phyloP scores from a whole-genome alignment of 2,888 invertebrate species.

The Sussaba pulchella region DNA sequence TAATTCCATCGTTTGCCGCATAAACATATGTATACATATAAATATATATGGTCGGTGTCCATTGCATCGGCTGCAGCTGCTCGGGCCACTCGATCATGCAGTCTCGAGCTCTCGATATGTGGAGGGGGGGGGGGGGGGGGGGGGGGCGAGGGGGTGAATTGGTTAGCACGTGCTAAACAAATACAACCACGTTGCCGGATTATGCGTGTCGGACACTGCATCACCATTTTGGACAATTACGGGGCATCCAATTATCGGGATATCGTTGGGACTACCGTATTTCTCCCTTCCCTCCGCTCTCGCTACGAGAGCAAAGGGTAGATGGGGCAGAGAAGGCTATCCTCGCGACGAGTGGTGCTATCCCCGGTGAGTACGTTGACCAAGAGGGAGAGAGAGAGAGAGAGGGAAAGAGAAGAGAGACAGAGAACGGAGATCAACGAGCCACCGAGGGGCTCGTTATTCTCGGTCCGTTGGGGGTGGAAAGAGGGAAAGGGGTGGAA shows the following conservation, averaged over 20 bases:
- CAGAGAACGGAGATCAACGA: slow-evolving; percentile 61
- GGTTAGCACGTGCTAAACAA: slow-evolving; percentile 57
- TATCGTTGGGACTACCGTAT: slow-evolving; percentile 56
- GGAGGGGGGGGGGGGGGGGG: too few species aligned
- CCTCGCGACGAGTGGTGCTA: background rate
- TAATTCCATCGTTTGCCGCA: background rate
- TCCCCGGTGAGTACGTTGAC: too few species aligned
- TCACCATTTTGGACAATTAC: slow-evolving; percentile 77
- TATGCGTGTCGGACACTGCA: slow-evolving; percentile 58
- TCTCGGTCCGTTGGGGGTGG: slow-evolving; percentile 72
- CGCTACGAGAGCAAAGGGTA: background rate
- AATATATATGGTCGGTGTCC: too few species aligned
- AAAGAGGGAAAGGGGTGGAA: too few species aligned
- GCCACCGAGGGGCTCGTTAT: slow-evolving; percentile 73
- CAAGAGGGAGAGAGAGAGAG: background rate
- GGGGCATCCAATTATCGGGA: slow-evolving; percentile 77
- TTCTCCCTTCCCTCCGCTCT: slow-evolving; percentile 27
- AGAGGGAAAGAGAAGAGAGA: slow-evolving; percentile 9
- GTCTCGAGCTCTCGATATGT: slow-evolving; percentile 42
- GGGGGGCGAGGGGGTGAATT: too few species aligned
- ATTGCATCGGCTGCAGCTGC: background rate
- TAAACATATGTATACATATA: background rate
- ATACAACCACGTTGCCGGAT: slow-evolving; percentile 55
- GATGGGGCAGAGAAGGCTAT: background rate
- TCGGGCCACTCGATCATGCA: slow-evolving; percentile 17